Evolutionary conservation across 2,888 invertebrate species (phyloP).

Genomic region (Malacosoma neustria): DNA sequence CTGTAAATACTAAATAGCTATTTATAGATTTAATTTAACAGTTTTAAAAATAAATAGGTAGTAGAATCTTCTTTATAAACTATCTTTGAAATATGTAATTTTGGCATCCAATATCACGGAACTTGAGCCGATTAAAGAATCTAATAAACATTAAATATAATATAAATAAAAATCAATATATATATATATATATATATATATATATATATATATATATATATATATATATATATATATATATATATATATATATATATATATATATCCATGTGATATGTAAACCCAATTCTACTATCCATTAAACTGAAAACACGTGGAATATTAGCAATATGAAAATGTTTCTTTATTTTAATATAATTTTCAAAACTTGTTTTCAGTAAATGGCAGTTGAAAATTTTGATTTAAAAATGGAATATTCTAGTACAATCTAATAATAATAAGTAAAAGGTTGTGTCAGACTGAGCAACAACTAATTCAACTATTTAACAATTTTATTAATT

Average conservation of each 20-base stretch:
- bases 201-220: background rate
- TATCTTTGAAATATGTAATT: conserved; percentile 22
- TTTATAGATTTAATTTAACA: background rate
- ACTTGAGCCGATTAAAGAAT: conserved; percentile 29
- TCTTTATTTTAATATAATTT: background rate
- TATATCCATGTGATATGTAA: conserved; percentile 4
- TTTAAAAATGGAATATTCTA: background rate
- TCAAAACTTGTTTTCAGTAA: background rate
- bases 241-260: background rate
- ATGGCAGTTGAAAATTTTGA: background rate
- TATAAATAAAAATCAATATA: conserved; percentile 29
- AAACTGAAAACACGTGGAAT: background rate
- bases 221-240: background rate
- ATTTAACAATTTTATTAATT: conserved; percentile 25
- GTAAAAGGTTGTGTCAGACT: conserved; percentile 2
- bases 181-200: conserved; percentile 3
- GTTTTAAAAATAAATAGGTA: background rate
- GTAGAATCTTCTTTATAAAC: conserved; percentile 10
- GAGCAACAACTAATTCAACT: conserved; percentile 40
- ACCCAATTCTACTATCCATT: background rate
- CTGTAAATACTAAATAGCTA: background rate
- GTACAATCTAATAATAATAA: background rate
- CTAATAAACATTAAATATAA: conserved; percentile 8
- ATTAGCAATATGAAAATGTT: background rate
- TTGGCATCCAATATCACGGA: conserved; percentile 56